Evolutionary conservation across 1,140 invertebrate species (phyloP), one percentile per base, ranked within the genome.

Genomic region (Anoplolepis gracilipes): DNA sequence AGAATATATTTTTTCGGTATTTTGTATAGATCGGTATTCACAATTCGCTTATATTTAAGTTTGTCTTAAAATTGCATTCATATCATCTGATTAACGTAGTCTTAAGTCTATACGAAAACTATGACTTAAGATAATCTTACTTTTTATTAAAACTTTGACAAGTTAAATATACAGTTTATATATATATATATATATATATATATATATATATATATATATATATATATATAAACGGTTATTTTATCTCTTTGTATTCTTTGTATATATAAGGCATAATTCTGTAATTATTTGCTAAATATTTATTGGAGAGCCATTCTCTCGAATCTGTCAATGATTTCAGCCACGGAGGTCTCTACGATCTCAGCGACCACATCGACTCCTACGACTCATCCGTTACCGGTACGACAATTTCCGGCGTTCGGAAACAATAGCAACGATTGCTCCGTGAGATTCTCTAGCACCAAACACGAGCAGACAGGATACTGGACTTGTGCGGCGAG

Each of bases 361-460:
- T 19, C 46, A 10, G 62, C 67, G 39, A 91, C 90, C 25, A 79
- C 91, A 59, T 87, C 91, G n/a, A 81, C 91, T 39, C 86, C 91
- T 19, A 92, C 92, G 57, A 92, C 92, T 65, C 89, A 90, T 70
- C 91, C 93, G 64, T 75, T 95, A 55, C 92, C 93, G 6, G 91
- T 95, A 42, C 90, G 92, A 84, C 89, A 91, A 67, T 95, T 95
- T 90, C 91, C 93, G 62, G 94, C 94, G 53, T 95, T 95, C 85
- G 94, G 94, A 39, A 95, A 94, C 86, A 92, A 93, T 67, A 94
- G 93, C 79, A 94, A 94, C 87, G 94, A 95, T 85, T 95, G 94
- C 88, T 94, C 94, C 61, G 94, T 95, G 33, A 89, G 94, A 85
- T 95, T 95, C 88, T 93, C 92, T 6, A 93, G 93, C 76, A 92